Base-by-base conservation (phyloP, 1,140 invertebrate genomes). In the Papilio glaucus region DNA sequence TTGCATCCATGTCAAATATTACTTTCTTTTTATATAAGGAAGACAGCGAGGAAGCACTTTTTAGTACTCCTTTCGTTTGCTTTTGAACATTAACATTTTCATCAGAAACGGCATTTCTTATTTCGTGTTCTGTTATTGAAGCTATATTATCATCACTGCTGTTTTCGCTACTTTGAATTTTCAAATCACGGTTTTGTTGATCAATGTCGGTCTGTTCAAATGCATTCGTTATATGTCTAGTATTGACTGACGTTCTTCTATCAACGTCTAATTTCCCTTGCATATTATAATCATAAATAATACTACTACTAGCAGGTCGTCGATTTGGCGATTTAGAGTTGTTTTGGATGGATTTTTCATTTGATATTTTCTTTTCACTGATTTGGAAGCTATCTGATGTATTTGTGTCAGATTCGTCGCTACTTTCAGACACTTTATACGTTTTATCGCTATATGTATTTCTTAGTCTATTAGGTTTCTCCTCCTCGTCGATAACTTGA, bases 11-110 rank as follows among this genome's bases (percentile, higher is more conserved):
- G 85, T 95, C 94, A 77, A 95, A 95, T 41, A 94, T 77, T 1
- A 95, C 95, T 87, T 94, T 95, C 75, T 95, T 95, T 65, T 95
- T 95, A 29, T 93, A 88, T 24, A 94, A 84, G 33, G 87, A 94
- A 37, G 91, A 90, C 8, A 86, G 89, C 4, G 94, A 94, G 42
- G 86, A 88, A 13, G 91, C 88, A 75, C 91, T 93, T 90, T 95
- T 95, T 12, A 95, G 76, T 29, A 95, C 94, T 67, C 95, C 92
- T 88, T 94, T 95, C 8, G 89, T 90, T 82, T 85, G 84, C 76
- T 87, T 91, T 21, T 33, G 71, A 53, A 62, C 80, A 65, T 71
- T 83, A 12, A 90, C 71, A 74, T 88, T 90, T 39, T 93, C 88
- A 57, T 86, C 86, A 13, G 89, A 92, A 33, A 78, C 77, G 61